Percentiles rank a stretch among this genome's conserved stretches.
These are phyloP conservation scores for Heptranchias perlo DNA, from an alignment of 2,113 vertebrate species.

Conservation along the genomic window DNA sequence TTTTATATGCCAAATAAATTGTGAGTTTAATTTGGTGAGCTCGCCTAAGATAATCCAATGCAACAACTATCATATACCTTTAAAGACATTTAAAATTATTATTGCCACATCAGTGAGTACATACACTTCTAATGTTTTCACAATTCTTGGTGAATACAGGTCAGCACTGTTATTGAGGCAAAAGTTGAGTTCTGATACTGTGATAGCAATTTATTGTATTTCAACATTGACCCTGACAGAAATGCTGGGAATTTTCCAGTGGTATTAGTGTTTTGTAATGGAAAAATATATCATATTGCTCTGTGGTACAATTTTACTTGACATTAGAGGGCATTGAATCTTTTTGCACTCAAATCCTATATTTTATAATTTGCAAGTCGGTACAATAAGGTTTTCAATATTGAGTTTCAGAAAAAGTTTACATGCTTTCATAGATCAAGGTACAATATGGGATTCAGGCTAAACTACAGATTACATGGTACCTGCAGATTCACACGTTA, in stretches of 20 bases:
- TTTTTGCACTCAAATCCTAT: slow-evolving; percentile 40
- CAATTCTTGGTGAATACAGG: background rate
- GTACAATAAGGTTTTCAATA: background rate
- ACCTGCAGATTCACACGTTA: background rate
- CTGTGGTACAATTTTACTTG: slow-evolving; percentile 39
- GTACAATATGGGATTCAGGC: background rate
- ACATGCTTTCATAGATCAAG: background rate
- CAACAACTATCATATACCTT: background rate
- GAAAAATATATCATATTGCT: background rate
- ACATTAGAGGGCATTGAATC: slow-evolving; percentile 55
- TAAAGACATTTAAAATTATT: background rate
- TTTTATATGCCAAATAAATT: background rate
- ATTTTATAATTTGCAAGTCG: background rate
- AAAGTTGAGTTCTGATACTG: background rate
- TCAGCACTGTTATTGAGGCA: background rate
- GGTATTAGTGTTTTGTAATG: background rate
- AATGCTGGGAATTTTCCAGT: background rate
- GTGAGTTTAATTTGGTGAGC: background rate
- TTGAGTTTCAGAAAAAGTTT: background rate
- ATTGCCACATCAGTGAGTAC: background rate
- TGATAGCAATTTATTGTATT: background rate
- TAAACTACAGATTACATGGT: background rate
- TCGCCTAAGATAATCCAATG: background rate
- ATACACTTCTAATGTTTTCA: background rate
- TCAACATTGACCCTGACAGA: background rate